Conservation (phyloP, 2,888 invertebrate genomes). For the Meghimatium bilineatum region DNA sequence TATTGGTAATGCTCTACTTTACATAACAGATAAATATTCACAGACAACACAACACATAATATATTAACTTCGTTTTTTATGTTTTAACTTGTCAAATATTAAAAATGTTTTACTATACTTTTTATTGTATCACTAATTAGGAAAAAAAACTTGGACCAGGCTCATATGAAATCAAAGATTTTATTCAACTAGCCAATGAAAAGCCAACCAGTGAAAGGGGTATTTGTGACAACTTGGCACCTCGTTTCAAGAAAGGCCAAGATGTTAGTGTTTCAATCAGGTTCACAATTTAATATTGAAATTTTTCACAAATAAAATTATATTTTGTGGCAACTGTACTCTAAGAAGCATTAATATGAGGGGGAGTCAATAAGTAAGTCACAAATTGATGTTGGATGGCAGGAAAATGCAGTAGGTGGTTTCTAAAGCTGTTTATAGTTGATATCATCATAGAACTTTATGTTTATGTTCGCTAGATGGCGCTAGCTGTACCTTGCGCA, state of each 20-base stretch:
- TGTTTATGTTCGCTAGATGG: too few relatives aligned
- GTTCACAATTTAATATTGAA: too few relatives aligned
- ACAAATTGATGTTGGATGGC: too few relatives aligned
- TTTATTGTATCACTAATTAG: slow-evolving; percentile 54
- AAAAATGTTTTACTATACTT: not conserved
- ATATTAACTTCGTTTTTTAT: not conserved
- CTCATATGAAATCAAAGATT: slow-evolving; percentile 75
- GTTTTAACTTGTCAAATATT: not conserved
- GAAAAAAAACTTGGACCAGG: slow-evolving; percentile 75
- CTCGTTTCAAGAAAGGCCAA: slow-evolving; percentile 64
- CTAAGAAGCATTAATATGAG: too few relatives aligned
- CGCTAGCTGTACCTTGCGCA: too few relatives aligned
- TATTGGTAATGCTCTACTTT: too few relatives aligned
- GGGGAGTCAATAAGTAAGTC: too few relatives aligned
- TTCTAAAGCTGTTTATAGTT: too few relatives aligned
- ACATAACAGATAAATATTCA: not conserved
- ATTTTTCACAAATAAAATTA: too few relatives aligned
- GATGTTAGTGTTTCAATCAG: slow-evolving; percentile 42
- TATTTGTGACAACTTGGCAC: slow-evolving; percentile 70
- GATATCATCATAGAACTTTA: too few relatives aligned
- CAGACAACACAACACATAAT: not conserved
- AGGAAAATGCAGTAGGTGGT: too few relatives aligned
- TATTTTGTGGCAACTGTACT: too few relatives aligned
- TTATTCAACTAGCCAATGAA: slow-evolving; percentile 64
- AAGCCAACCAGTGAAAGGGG: slow-evolving; percentile 73